phyloP scores from a whole-genome alignment of 2,113 vertebrate species.

The Strix uralensis region DNA sequence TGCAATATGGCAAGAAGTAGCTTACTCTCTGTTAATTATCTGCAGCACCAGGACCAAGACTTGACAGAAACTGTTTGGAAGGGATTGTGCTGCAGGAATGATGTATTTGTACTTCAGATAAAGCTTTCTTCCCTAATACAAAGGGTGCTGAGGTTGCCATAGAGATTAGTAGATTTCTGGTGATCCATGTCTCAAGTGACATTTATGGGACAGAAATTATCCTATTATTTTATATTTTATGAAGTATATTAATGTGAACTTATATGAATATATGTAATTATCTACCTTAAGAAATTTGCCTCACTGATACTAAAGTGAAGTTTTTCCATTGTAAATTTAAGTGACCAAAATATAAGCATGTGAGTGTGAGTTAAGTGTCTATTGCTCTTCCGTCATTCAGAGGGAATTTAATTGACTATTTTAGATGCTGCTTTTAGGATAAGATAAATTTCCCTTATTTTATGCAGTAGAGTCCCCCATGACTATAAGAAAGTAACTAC shows the following conservation, averaged over 20 bases:
- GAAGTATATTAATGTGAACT: neutral
- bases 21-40: neutral
- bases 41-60: neutral
- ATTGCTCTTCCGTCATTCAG: neutral
- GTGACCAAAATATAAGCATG: neutral
- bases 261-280: neutral
- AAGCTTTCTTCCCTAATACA: neutral
- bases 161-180: neutral
- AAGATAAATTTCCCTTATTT: neutral
- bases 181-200: neutral
- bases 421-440: neutral
- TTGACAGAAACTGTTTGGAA: neutral
- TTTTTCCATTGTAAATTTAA: neutral
- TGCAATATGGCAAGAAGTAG: neutral
- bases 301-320: neutral
- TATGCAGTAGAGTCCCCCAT: neutral
- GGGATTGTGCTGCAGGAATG: neutral
- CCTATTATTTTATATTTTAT: neutral
- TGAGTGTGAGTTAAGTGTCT: neutral
- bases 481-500: neutral
- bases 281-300: neutral
- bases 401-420: neutral
- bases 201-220: neutral
- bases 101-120: neutral
- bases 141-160: neutral